Evolutionary conservation across 1,140 invertebrate genomes (phyloP), one percentile per base, ranked within the genome.

Genomic region (Drosophila sechellia): DNA sequence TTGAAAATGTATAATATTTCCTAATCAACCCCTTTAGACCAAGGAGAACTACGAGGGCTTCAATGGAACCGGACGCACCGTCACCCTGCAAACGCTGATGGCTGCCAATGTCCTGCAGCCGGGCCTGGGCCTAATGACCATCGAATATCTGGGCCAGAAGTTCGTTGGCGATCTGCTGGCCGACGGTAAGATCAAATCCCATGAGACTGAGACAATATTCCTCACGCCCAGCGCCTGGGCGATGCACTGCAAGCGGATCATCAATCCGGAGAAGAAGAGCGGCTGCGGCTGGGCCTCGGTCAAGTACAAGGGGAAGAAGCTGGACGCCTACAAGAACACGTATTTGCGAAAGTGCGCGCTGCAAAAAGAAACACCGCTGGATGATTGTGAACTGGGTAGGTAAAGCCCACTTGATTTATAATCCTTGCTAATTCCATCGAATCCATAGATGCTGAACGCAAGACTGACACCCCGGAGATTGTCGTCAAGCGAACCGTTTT

Each of bases 181-280:
- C 43, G 96, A 96, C 94, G 97, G 97, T 34, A 97, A 97, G 94
- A 98, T 98, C 60, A 95, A 96, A 91, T 97, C 96, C 66, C 95
- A 96, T 92, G 97, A 97, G 93, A 97, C 96, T 52, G 95, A 96
- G 91, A 95, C 97, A 69, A 94, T 97, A 79, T 98, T 98, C 92
- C 95, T 95, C 63, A 97, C 97, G n/a, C 97, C 97, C 20, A 97
- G 96, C 84, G 96, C 97, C 4, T 98, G 97, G 97, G 97, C 97
- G 0, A 96, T 97, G 84, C 95, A 97, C 90, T 98, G 97, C 91
- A 98, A 98, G 87, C 94, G 96, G 69, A 96, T 97, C 49, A 96
- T 98, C 17, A 98, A 98, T 93, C 97, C 97, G 5, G 96, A 97
- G 55, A 98, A 98, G 91, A 97, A 97, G 90, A 97, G 96, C 37